Conservation (phyloP, 2,888 invertebrate species). For the Lordiphosa andalusiaca region DNA sequence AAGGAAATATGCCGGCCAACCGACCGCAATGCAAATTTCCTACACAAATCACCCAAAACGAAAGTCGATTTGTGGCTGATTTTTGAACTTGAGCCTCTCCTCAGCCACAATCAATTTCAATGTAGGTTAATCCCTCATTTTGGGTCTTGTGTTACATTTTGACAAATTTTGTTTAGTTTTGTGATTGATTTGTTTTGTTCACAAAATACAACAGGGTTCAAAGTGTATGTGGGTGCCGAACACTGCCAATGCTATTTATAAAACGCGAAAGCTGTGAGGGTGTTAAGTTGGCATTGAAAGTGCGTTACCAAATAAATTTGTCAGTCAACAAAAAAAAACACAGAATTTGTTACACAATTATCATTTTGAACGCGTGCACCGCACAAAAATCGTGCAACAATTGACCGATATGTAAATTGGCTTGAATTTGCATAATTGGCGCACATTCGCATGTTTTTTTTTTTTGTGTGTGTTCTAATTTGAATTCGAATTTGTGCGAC, state of each 20-base stretch:
- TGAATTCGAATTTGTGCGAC: constrained; percentile 43
- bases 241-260: constrained; percentile 28
- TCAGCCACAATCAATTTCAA: constrained; percentile 36
- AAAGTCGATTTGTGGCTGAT: constrained; percentile 49
- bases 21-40: constrained; percentile 28
- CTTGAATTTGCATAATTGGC: constrained; percentile 65
- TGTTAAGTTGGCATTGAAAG: constrained; percentile 54
- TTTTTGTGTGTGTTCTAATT: constrained; percentile 59
- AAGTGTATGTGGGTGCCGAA: constrained; percentile 36
- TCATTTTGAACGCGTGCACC: constrained; percentile 56
- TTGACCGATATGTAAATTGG: constrained; percentile 67
- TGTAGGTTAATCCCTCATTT: constrained; percentile 64
- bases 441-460: constrained; percentile 38
- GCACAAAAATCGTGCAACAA: constrained; percentile 59
- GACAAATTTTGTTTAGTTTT: constrained; percentile 25
- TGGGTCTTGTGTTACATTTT: constrained; percentile 54
- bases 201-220: constrained; percentile 47
- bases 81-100: constrained; percentile 27
- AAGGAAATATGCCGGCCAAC: constrained; percentile 22
- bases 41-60: constrained; percentile 35
- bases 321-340: constrained; percentile 10
- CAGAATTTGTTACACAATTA: constrained; percentile 44
- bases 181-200: constrained; percentile 51
- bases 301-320: constrained; percentile 24
- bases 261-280: constrained; percentile 34